phyloP scores from a whole-genome alignment of 2,113 vertebrate species.

The Oreochromis spilurus region DNA sequence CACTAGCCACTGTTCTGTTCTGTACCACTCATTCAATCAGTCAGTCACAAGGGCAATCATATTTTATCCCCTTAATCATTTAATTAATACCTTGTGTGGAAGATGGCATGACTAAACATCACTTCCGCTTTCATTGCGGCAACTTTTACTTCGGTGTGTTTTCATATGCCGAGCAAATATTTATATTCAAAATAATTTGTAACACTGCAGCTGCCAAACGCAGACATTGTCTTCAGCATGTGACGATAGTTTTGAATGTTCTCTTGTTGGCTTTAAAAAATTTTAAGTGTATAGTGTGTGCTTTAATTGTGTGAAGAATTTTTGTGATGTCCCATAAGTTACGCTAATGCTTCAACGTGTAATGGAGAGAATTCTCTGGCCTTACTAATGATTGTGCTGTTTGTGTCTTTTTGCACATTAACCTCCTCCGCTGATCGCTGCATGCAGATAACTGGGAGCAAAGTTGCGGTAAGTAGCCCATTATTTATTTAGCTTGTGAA shows the following conservation, averaged over 20 bases:
- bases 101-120: not conserved
- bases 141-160: not conserved
- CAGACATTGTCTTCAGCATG: constrained; percentile 54
- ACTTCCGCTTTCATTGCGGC: constrained; percentile 7
- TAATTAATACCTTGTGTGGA: not conserved
- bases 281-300: not conserved
- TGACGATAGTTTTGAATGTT: not conserved
- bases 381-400: constrained; percentile 89
- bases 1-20: not conserved
- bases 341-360: constrained; percentile 74
- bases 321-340: constrained; percentile 58
- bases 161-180: not conserved
- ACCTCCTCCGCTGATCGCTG: constrained; percentile 89
- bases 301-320: constrained; percentile 28
- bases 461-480: constrained; percentile 92
- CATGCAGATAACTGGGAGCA: constrained; percentile 99
- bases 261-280: constrained; percentile 6
- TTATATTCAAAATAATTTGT: not conserved
- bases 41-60: not conserved
- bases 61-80: not conserved
- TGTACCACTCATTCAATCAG: not conserved
- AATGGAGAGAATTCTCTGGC: constrained; percentile 68
- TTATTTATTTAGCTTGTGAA: constrained; percentile 69
- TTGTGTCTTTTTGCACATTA: constrained; percentile 91
- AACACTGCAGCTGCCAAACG: constrained; percentile 6